Percentiles rank a stretch among this genome's conserved stretches.
phyloP scores from a whole-genome alignment of 2,797 vertebrate species.

The Telmatherina bonti region DNA sequence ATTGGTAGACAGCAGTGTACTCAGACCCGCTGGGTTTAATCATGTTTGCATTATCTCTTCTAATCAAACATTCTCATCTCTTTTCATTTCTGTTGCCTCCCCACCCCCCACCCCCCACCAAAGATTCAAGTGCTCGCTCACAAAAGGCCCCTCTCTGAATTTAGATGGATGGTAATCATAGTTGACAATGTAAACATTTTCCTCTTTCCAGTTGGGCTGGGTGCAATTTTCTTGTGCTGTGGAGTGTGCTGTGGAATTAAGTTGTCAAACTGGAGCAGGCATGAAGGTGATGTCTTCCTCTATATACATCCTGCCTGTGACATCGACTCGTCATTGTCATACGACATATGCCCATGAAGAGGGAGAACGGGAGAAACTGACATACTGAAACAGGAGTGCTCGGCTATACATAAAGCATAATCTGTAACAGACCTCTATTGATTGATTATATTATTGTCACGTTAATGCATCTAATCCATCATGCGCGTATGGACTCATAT shows the following conservation, averaged over 20 bases:
- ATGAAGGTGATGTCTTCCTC: constrained; percentile 69
- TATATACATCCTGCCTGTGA: constrained; percentile 50
- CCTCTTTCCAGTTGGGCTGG: constrained; percentile 68
- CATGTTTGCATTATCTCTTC: constrained; percentile 80
- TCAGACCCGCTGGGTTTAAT: constrained; percentile 80
- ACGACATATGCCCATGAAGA: constrained; percentile 8
- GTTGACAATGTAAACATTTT: constrained; percentile 83
- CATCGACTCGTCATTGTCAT: constrained; percentile 34
- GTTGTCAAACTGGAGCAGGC: constrained; percentile 74
- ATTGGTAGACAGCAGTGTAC: constrained; percentile 75
- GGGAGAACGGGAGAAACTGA: constrained; percentile 9
- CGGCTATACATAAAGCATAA: constrained; percentile 7
- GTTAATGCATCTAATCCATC: constrained; percentile 52
- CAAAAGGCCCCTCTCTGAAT: constrained; percentile 70
- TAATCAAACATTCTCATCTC: constrained; percentile 80
- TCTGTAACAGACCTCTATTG: constrained; percentile 23
- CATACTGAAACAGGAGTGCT: constrained; percentile 4
- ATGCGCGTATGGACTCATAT: constrained; percentile 27
- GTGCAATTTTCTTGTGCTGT: constrained; percentile 73
- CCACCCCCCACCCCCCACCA: constrained; percentile 39
- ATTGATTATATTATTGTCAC: constrained; percentile 41
- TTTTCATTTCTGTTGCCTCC: constrained; percentile 66
- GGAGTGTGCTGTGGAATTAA: constrained; percentile 81
- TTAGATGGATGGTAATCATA: constrained; percentile 80
- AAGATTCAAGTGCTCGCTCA: constrained; percentile 68